These are phyloP conservation scores for Drosophila monieri DNA, from an alignment of 2,888 invertebrate species.

Conservation along the genomic window DNA sequence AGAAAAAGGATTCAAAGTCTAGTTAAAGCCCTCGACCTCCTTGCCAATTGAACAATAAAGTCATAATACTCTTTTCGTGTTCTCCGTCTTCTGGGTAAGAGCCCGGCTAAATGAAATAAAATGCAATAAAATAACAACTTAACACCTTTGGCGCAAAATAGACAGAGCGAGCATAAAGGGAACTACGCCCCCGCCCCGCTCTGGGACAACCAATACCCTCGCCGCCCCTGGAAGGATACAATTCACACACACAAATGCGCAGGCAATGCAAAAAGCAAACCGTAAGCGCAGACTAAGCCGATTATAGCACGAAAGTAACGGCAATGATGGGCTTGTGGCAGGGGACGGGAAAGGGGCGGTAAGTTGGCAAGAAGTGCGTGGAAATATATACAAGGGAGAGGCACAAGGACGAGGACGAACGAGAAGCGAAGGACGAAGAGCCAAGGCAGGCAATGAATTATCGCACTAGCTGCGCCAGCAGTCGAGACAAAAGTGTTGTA, in stretches of 20 bases:
- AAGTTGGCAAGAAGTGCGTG: conserved; percentile 67
- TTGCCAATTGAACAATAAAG: conserved; percentile 46
- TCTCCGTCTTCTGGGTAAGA: conserved; percentile 25
- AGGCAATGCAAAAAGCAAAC: conserved; percentile 74
- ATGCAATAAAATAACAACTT: conserved; percentile 77
- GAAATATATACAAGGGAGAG: conserved; percentile 36
- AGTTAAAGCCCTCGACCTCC: conserved; percentile 11
- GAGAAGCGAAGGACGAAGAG: conserved; percentile 20
- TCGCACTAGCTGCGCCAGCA: conserved; percentile 67
- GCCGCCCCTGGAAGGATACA: not conserved
- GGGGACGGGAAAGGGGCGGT: conserved; percentile 5
- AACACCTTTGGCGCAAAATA: conserved; percentile 67
- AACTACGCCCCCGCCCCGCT: conserved; percentile 18
- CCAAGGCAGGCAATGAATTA: conserved; percentile 67
- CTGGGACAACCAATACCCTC: too few species aligned
- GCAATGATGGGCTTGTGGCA: conserved; percentile 45
- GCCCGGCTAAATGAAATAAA: conserved; percentile 68
- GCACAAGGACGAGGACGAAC: conserved; percentile 13
- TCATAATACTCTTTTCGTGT: conserved; percentile 49
- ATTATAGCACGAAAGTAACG: conserved; percentile 75
- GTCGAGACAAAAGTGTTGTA: conserved; percentile 77
- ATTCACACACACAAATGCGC: conserved; percentile 58
- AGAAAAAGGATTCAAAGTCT: conserved; percentile 7
- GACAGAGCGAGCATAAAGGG: conserved; percentile 49
- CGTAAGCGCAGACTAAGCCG: conserved; percentile 77